These are phyloP conservation scores for Tinamus major DNA, from an alignment of 2,797 vertebrate species.

Conservation along the genomic window DNA sequence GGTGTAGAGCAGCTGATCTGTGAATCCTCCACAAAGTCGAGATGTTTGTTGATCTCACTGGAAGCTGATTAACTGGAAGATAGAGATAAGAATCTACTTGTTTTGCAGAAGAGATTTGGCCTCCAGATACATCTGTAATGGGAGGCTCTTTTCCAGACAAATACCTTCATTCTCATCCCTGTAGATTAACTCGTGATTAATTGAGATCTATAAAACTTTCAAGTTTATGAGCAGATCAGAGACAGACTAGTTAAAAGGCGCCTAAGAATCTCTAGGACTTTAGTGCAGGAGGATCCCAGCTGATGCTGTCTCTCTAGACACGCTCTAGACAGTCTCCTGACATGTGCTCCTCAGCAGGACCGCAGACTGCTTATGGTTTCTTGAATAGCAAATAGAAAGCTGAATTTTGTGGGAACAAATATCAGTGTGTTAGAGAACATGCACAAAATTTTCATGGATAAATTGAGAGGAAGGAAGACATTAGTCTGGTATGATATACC, in stretches of 20 bases:
- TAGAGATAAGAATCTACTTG: constrained; percentile 50
- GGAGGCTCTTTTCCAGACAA: constrained; percentile 34
- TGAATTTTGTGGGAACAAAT: constrained; percentile 42
- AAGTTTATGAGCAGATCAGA: constrained; percentile 32
- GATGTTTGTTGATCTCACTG: constrained; percentile 7
- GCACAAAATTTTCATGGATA: constrained; percentile 35
- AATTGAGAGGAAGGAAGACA: constrained; percentile 27
- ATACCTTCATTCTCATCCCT: not conserved
- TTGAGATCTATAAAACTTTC: constrained; percentile 26
- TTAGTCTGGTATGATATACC: not conserved
- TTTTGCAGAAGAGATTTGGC: not conserved
- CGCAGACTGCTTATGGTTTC: not conserved
- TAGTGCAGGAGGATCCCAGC: not conserved
- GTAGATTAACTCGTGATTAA: not conserved
- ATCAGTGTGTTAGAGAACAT: constrained; percentile 1
- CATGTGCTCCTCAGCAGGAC: not conserved
- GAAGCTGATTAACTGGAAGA: not conserved
- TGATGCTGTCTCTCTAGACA: not conserved
- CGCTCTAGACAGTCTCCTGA: not conserved
- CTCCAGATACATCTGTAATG: constrained; percentile 22
- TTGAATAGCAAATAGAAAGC: constrained; percentile 28
- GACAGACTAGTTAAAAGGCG: not conserved
- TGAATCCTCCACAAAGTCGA: not conserved
- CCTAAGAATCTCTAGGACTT: not conserved
- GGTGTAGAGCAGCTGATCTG: not conserved